Evolutionary conservation across 2,888 invertebrate genomes (phyloP).

Genomic region (Leptinotarsa juncta): DNA sequence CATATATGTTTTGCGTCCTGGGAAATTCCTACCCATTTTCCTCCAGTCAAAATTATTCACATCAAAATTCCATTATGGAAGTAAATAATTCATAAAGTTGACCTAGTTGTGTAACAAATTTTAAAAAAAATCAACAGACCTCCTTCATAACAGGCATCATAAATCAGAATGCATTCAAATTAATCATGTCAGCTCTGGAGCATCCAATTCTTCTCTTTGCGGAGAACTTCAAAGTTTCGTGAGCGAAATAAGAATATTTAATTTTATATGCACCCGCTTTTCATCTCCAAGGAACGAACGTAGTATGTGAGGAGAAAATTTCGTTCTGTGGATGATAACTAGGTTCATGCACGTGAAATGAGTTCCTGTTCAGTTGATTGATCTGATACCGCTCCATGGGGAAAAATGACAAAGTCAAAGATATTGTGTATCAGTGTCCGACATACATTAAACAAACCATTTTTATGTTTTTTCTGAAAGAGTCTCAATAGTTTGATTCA

Average conservation of each 20-base stretch:
- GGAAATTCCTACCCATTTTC: not conserved
- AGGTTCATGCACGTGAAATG: conserved; percentile 1
- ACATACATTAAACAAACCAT: no score
- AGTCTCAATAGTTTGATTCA: no score
- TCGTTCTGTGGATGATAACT: not conserved
- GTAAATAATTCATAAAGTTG: not conserved
- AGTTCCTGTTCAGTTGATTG: not conserved
- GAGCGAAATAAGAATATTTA: not conserved
- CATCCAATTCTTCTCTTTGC: conserved; percentile 4
- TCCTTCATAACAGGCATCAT: conserved; percentile 8
- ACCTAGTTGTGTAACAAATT: conserved; percentile 10
- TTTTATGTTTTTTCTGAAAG: no score
- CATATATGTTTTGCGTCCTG: not conserved
- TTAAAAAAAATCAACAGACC: conserved; percentile 1
- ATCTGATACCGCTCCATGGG: not conserved
- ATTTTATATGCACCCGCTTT: conserved; percentile 15
- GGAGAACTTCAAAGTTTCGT: not conserved
- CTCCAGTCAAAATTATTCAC: not conserved
- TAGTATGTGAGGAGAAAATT: not conserved
- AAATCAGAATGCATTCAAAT: conserved; percentile 16
- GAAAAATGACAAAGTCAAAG: not conserved
- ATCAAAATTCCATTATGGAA: not conserved
- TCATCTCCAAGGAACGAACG: conserved; percentile 4
- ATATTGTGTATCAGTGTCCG: no score
- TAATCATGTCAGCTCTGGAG: conserved; percentile 17